Base-by-base conservation (phyloP, 2,888 invertebrate genomes). In the Temnothorax unifasciatus region DNA sequence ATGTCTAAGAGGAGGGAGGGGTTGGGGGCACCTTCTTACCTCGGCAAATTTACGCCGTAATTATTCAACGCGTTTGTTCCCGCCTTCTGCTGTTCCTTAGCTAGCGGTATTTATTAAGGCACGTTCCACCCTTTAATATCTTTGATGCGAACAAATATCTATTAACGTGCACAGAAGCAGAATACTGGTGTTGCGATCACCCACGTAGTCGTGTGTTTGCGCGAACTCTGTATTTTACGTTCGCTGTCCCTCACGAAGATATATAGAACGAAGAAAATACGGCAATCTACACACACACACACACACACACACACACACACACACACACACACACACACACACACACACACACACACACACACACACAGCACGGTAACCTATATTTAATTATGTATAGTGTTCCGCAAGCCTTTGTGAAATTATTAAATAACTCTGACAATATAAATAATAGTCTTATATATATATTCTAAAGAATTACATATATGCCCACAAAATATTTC, bases 61-160 rank as follows among this genome's bases (percentile, higher is more conserved):
- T 79, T 79, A 79, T 59, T 79, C 73, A 79, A 47, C 79, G 59
- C 79, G 79, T 79, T 79, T 73, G 79, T 73, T 81, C 73, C 79
- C 79, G 59, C 59, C 79, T 81, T 81, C 59, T 57, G 79, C 79
- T 59, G 18, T 71, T 29, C 3, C 29, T 29, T 79, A 71, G 57
- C 57, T 47, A 9, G 38, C 44, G 25, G n/a, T 73, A 81, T 81
- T 81, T 81, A 81, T 81, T 73, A 73, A 59, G 59, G 73, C 73
- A 61, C 59, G 59, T 81, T 73, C 73, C 59, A 59, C 79, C 44
- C 79, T 81, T 81, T 73, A 81, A 81, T 81, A 81, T 81, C 79
- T 81, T 57, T 57, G 73, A 81, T 81, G 73, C 73, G 79, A 50
- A 73, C 73, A 81, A 81, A 81, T 81, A 81, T 73, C 79, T 73